Base-by-base conservation (phyloP, 2,797 vertebrate genomes). In the Falco rusticolus region DNA sequence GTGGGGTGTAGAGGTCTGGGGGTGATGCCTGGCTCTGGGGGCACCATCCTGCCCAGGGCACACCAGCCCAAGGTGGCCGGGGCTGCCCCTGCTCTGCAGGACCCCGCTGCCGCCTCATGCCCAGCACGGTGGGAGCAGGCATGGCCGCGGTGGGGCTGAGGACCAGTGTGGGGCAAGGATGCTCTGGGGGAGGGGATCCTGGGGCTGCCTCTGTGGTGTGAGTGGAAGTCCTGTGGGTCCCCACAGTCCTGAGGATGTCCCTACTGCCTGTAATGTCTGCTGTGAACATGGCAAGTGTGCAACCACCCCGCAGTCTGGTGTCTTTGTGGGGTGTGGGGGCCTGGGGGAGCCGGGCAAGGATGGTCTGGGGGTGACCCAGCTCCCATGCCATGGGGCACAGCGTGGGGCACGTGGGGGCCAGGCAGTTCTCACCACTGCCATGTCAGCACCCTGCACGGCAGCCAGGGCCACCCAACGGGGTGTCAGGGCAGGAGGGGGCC, bases 281-380 rank as follows among this genome's bases (percentile, higher is more conserved):
- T 96, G 88, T 79, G 86, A 97, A 97, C 95, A 97, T 60, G 95
- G 88, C 92, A 81, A 94, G 88, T 95, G 93, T 97, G 95, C 96
- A 95, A 97, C 63, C 33, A 53, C 39, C 33, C 69, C 6, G 11
- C 43, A 13, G 93, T 81, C 83, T 54, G 47, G 41, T 93, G 85
- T 97, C 85, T 94, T 39, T 93, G 48, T 94, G 84, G 65, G 29
- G 59, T 0, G 1, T 1, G 45, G 34, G n/a, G 63, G 24, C 6
- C 31, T 10, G 69, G 12, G 29, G 65, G 60, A 11, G 2, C 25
- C 0, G 6, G 28, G 47, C 0, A 11, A 50, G 45, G 26, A 4
- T 17, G 64, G 14, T 4, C 51, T 60, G 71, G 68, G 65, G 39
- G 9, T 61, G 41, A 19, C 54, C 26, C 60, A 21, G 65, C 57